Evolutionary conservation across 2,888 invertebrate species (phyloP).

Genomic region (Epinotia brunnichana): DNA sequence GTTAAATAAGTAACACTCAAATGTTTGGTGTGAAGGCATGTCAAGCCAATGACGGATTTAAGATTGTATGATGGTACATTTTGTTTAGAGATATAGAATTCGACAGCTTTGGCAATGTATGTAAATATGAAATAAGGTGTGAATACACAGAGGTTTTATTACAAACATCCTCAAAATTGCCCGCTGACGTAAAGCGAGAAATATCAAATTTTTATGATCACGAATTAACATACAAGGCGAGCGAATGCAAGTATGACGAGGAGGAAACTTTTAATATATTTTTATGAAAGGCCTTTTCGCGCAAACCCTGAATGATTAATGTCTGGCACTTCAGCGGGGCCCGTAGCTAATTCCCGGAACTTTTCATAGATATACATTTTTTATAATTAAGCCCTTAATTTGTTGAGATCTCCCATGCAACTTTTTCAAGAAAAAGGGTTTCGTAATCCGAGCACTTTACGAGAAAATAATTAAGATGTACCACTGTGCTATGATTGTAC

Average conservation of each 20-base stretch:
- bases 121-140: conserved; percentile 11
- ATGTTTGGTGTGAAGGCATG: not conserved
- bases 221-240: conserved; percentile 77
- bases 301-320: conserved; percentile 77
- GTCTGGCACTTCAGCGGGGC: conserved; percentile 69
- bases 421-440: conserved; percentile 29
- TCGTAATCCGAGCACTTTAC: not conserved
- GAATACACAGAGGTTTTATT: conserved; percentile 39
- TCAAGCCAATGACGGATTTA: not conserved
- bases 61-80: not conserved
- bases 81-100: not conserved
- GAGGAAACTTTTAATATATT: conserved; percentile 77
- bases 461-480: conserved; percentile 19
- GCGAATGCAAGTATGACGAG: conserved; percentile 67
- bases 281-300: conserved; percentile 76
- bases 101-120: not conserved
- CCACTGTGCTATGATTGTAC: not conserved
- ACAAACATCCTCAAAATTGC: conserved; percentile 51
- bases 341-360: conserved; percentile 65
- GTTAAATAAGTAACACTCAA: too few species aligned
- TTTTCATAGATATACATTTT: conserved; percentile 55
- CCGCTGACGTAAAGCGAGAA: conserved; percentile 62
- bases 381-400: conserved; percentile 64
- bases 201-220: conserved; percentile 68
- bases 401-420: conserved; percentile 45